Base-by-base conservation (phyloP, 2,888 invertebrate genomes). In the Xylocampa areola region DNA sequence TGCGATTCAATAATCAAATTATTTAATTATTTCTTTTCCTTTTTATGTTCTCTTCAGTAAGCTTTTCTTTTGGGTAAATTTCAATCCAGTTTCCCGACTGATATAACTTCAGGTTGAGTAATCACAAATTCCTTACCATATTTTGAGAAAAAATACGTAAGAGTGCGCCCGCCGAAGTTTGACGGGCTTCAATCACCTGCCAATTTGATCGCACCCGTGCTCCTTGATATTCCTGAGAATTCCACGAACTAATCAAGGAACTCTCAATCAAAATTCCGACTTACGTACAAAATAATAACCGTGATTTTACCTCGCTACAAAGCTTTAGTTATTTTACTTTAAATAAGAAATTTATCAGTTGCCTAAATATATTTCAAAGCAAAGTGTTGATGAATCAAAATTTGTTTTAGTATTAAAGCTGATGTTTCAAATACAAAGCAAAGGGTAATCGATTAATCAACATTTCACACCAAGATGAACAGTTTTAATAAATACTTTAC, bases 401-500 rank as follows among this genome's bases (percentile, higher is more conserved):
- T 32, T 57, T 23, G 32, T 23, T 37, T 25, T 25, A 27, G 5
- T 27, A 17, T 27, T 17, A 0, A 1, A n/a, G 2, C 4, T 21
- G 2, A 14, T n/a, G 7, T 23, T 21, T 23, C 4, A 7, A 21
- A n/a, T 19, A 27, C 5, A 25, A 2, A 30, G 32, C 39, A 52
- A 49, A 52, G 29, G 11, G 16, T 41, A 66, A 53, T 66, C 36
- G 35, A 37, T 53, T 32, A 52, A 50, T 40, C 32, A 45, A 57
- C 41, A 60, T 30, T 61, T 55, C 50, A 44, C 44, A 30, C 8
- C 8, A 41, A 57, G n/a, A 29, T 16, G 30, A 53, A 52, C 49
- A 16, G 17, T 43, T 61, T 63, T 55, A 49, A 64, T 68, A 60
- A 66, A 59, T 69, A 63, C 53, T 49, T 48, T 43, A 63, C 39